These are phyloP conservation scores for Chydorus sphaericus DNA, from an alignment of 2,888 invertebrate species.

Conservation along the genomic window DNA sequence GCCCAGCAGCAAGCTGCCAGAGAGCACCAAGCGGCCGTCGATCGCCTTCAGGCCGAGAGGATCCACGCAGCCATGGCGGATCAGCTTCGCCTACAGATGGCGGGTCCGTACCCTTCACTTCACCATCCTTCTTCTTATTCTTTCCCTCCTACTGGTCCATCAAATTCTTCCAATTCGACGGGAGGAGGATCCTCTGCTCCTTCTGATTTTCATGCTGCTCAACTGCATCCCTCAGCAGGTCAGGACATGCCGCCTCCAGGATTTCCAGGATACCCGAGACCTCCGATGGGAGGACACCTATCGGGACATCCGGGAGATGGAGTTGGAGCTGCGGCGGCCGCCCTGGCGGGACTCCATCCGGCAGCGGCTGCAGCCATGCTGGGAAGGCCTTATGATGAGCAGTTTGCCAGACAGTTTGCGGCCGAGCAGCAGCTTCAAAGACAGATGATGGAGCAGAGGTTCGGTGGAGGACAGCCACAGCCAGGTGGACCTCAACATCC, in stretches of 20 bases:
- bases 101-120: conserved; percentile 72
- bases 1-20: conserved; percentile 16
- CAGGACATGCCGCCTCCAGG: conserved; percentile 3
- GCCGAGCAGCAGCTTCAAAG: conserved; percentile 65
- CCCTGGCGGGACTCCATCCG: conserved; percentile 37
- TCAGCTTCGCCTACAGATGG: conserved; percentile 84
- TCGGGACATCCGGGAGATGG: conserved; percentile 21
- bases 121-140: conserved; percentile 91
- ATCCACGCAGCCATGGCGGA: conserved; percentile 45
- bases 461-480: too few species aligned
- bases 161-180: too few species aligned
- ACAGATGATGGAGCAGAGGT: conserved; percentile 67
- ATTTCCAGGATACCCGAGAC: conserved; percentile 36
- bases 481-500: conserved; percentile 22
- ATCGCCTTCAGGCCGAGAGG: conserved; percentile 20
- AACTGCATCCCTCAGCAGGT: conserved; percentile 57
- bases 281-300: conserved; percentile 27
- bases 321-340: conserved; percentile 40
- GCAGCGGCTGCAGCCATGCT: conserved; percentile 47
- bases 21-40: conserved; percentile 14
- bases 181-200: too few species aligned
- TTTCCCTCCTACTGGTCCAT: too few species aligned
- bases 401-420: conserved; percentile 51
- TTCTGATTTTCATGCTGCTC: conserved; percentile 51
- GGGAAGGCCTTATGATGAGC: conserved; percentile 65